Conservation (phyloP, 2,888 invertebrate genomes). For the Caenorhabditis afra region DNA sequence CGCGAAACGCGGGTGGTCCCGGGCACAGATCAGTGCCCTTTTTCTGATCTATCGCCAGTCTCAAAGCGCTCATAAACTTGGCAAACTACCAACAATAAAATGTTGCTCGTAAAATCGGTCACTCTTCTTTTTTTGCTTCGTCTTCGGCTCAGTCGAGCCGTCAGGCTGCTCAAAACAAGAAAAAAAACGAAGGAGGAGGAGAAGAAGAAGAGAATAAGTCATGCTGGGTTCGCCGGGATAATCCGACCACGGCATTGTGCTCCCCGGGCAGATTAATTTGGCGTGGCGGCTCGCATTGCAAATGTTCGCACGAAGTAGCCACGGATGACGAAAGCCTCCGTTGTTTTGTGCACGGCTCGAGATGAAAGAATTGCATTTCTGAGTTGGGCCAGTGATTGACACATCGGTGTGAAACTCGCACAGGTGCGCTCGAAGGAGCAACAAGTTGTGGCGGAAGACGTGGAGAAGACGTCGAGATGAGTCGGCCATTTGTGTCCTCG, state of each 20-base stretch:
- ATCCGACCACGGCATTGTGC: constrained; percentile 21
- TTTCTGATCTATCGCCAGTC: neutral
- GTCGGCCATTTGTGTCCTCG: constrained; percentile 24
- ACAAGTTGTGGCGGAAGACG: constrained; percentile 14
- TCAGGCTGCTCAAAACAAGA: neutral
- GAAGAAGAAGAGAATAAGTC: constrained; percentile 13
- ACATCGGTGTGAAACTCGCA: neutral
- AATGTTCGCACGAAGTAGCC: constrained; percentile 14
- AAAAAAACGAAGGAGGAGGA: constrained; percentile 4
- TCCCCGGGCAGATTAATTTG: constrained; percentile 38
- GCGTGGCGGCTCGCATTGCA: constrained; percentile 17
- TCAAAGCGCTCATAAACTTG: constrained; percentile 19
- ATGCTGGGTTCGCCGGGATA: constrained; percentile 23
- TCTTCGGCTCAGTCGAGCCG: too few relatives aligned
- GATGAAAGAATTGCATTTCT: constrained; percentile 10
- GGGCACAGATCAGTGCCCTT: constrained; percentile 12
- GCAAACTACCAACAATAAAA: constrained; percentile 30
- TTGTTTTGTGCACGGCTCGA: neutral
- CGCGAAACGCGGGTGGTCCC: neutral
- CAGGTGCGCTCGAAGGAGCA: constrained; percentile 1
- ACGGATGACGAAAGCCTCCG: constrained; percentile 3
- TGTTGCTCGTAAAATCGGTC: constrained; percentile 27
- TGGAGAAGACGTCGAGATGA: constrained; percentile 3
- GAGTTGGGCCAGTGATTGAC: constrained; percentile 15
- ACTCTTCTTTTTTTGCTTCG: constrained; percentile 4